Base-by-base conservation (phyloP, 2,888 invertebrate species). In the Ennomos quercinarius region DNA sequence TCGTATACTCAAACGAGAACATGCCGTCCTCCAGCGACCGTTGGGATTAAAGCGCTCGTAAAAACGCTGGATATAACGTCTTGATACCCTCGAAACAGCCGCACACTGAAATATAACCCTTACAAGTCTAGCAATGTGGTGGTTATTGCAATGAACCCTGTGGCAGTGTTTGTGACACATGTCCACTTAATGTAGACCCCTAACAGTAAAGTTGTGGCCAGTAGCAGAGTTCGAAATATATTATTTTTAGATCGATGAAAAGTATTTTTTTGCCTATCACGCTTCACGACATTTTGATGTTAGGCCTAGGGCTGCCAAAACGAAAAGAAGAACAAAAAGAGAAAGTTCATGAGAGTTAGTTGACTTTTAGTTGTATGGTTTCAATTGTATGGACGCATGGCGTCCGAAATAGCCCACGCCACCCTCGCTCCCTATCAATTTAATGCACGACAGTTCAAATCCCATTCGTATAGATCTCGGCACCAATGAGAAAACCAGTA, bases 1-100 rank as follows among this genome's bases (percentile, higher is more conserved):
- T 12, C 74, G 74, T 63, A 10, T 9, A 3, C 5, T 42, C 36
- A 47, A 74, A 67, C 71, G 87, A 67, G 78, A 74, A 77, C 80
- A 44, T 47, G 46, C 63, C 46, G 11, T 50, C 49, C 58, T 69
- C 66, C 77, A 68, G 73, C 81, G 80, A 83, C 83, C 81, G 80
- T 79, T 75, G 89, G 27, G 89, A 89, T 90, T 89, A 90, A 55
- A 89, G 87, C 87, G 85, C 86, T 89, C 89, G 87, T 90, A 88
- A 90, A 89, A 87, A 78, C 64, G 77, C 87, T 83, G 79, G 84
- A 83, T 83, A 84, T 89, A 88, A 89, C 86, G 86, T 89, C 89
- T 89, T 87, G 86, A 89, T 89, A 84, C 82, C 74, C 71, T 68
- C 66, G 11, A 73, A 71, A 67, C 76, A 71, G 73, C 70, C 75